These are phyloP conservation scores for Indri indri DNA, from an alignment of 2,113 vertebrate species.

Conservation along the genomic window DNA sequence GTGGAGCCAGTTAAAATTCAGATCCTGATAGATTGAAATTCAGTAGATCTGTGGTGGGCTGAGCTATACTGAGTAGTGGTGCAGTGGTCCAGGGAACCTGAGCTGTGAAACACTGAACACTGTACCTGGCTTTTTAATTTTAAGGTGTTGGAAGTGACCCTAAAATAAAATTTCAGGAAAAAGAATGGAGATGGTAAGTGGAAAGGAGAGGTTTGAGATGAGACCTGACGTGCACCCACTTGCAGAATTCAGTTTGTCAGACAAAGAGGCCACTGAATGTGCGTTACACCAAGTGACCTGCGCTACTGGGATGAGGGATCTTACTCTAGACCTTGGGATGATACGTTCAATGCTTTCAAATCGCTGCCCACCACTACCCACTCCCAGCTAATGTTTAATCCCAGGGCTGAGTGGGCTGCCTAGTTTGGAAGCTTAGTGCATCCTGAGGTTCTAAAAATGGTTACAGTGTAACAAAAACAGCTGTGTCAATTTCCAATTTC, in stretches of 20 bases:
- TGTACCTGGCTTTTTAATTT: not conserved
- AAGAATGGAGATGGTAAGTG: not conserved
- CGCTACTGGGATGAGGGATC: too few relatives aligned
- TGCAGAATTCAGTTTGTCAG: not conserved
- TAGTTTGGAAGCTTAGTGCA: slow-evolving; percentile 29
- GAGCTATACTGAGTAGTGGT: not conserved
- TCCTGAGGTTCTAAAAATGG: slow-evolving; percentile 56
- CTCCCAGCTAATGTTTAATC: not conserved
- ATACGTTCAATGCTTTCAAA: not conserved
- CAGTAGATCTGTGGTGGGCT: not conserved
- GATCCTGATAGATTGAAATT: not conserved
- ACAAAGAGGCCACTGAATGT: not conserved
- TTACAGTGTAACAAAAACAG: slow-evolving; percentile 64
- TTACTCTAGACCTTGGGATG: not conserved
- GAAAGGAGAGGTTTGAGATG: not conserved
- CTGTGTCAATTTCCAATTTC: slow-evolving; percentile 64
- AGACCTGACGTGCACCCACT: not conserved
- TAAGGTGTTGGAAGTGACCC: not conserved
- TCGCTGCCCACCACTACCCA: not conserved
- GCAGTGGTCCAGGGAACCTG: not conserved
- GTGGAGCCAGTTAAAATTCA: not conserved
- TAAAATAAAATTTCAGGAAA: not conserved
- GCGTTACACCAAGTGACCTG: not conserved
- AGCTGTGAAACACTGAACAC: not conserved
- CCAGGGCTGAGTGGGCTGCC: slow-evolving; percentile 9